Conservation (phyloP, 2,888 invertebrate genomes). For the Arctia plantaginis region DNA sequence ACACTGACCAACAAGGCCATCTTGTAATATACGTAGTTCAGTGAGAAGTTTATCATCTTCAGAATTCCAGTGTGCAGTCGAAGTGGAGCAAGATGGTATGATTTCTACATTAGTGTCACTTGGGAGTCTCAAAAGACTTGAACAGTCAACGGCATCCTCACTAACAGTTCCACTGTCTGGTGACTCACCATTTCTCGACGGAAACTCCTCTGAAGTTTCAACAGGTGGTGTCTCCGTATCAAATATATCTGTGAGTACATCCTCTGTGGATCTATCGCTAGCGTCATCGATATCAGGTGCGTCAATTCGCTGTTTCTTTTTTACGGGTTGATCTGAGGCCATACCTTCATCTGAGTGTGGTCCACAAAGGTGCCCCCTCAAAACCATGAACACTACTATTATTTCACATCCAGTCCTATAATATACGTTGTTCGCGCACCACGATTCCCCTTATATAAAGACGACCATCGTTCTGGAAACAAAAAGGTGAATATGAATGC, state of each 20-base stretch:
- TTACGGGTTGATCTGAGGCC: constrained; percentile 93
- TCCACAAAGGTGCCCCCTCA: constrained; percentile 86
- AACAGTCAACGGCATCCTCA: constrained; percentile 84
- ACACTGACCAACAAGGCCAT: constrained; percentile 91
- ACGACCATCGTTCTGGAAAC: constrained; percentile 73
- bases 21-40: constrained; percentile 88
- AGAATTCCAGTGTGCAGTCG: constrained; percentile 70
- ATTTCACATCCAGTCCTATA: constrained; percentile 43
- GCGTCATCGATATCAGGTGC: constrained; percentile 87
- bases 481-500: constrained; percentile 79
- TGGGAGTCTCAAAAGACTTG: constrained; percentile 74
- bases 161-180: constrained; percentile 84
- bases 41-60: constrained; percentile 78
- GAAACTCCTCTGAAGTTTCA: constrained; percentile 79
- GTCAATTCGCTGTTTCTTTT: constrained; percentile 93
- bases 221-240: constrained; percentile 74
- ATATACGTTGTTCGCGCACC: constrained; percentile 47
- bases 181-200: constrained; percentile 77
- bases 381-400: constrained; percentile 86
- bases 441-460: constrained; percentile 53
- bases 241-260: constrained; percentile 78
- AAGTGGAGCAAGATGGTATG: constrained; percentile 77
- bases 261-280: constrained; percentile 83
- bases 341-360: constrained; percentile 87
- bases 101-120: constrained; percentile 69